Evolutionary conservation across 2,113 vertebrate genomes (phyloP).

Genomic region (Takifugu bimaculatus): DNA sequence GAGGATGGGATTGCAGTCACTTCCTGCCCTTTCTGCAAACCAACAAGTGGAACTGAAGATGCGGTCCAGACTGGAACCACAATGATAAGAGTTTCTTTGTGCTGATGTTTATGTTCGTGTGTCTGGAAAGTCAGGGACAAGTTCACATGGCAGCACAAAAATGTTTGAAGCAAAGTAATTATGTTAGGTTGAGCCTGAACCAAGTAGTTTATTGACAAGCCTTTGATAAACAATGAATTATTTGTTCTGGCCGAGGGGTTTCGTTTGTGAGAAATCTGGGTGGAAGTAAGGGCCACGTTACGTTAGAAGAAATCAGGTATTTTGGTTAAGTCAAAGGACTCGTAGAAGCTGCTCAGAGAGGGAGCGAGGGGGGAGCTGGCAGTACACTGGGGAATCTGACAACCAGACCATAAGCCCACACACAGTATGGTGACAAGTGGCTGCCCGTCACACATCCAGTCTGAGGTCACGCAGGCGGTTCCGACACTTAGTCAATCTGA

Average conservation of each 20-base stretch:
- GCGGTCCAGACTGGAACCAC: slow-evolving; percentile 43
- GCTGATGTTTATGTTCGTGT: slow-evolving; percentile 7
- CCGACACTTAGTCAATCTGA: not conserved
- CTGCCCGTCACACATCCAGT: slow-evolving; percentile 43
- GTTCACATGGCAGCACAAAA: slow-evolving; percentile 25
- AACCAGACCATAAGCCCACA: slow-evolving; percentile 71
- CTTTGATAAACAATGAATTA: too few species aligned
- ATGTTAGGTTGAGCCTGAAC: slow-evolving; percentile 5
- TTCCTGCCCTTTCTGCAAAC: slow-evolving; percentile 38
- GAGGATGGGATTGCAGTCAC: slow-evolving; percentile 44
- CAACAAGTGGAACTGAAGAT: slow-evolving; percentile 10
- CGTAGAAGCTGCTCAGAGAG: slow-evolving; percentile 2
- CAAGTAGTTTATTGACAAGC: slow-evolving; percentile 9
- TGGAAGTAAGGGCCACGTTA: too few species aligned
- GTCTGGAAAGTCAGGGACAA: slow-evolving; percentile 32
- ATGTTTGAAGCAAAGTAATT: slow-evolving; percentile 23
- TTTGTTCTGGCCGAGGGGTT: too few species aligned
- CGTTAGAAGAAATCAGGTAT: too few species aligned
- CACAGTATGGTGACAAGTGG: slow-evolving; percentile 56
- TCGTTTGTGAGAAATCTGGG: too few species aligned
- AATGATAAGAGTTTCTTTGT: slow-evolving; percentile 56
- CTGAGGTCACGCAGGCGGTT: slow-evolving; percentile 2
- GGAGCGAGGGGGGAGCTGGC: slow-evolving; percentile 56
- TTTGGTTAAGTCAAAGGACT: not conserved
- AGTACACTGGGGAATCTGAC: slow-evolving; percentile 70